phyloP scores from a whole-genome alignment of 2,113 vertebrate species.

The Lipophrys pholis region DNA sequence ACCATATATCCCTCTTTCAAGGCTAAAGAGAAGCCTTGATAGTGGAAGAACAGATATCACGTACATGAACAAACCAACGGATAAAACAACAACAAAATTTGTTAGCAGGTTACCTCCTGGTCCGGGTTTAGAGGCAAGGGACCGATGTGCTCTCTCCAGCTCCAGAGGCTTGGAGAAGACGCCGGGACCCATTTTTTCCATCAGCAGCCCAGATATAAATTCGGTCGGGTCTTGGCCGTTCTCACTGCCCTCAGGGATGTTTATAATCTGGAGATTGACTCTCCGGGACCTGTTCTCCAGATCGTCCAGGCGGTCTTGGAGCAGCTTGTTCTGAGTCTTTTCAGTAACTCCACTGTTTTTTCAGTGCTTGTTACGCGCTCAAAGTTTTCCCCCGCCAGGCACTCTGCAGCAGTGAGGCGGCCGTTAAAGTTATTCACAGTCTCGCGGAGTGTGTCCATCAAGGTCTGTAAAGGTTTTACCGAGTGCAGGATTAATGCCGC shows the following conservation, averaged over 20 bases:
- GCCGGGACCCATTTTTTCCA: background rate
- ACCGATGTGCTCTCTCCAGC: background rate
- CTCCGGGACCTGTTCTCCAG: background rate
- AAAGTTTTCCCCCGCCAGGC: background rate
- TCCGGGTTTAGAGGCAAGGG: background rate
- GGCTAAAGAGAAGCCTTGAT: too few relatives aligned
- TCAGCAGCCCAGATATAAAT: background rate
- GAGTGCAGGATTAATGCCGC: background rate
- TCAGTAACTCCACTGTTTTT: background rate
- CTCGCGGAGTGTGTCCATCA: background rate
- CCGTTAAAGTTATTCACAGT: background rate
- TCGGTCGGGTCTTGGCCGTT: background rate
- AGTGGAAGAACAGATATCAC: too few relatives aligned
- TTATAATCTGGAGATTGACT: background rate
- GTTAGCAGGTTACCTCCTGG: background rate
- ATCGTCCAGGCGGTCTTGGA: background rate
- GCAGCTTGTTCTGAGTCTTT: background rate
- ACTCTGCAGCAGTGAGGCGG: background rate
- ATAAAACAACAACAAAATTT: too few relatives aligned
- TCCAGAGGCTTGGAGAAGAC: background rate
- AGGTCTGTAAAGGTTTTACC: background rate
- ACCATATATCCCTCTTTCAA: too few relatives aligned
- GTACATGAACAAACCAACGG: too few relatives aligned
- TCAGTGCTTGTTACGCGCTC: constrained; percentile 1
- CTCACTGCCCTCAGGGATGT: background rate